These are phyloP conservation scores for Tangara arthus DNA, from an alignment of 2,797 vertebrate genomes.

Conservation along the genomic window DNA sequence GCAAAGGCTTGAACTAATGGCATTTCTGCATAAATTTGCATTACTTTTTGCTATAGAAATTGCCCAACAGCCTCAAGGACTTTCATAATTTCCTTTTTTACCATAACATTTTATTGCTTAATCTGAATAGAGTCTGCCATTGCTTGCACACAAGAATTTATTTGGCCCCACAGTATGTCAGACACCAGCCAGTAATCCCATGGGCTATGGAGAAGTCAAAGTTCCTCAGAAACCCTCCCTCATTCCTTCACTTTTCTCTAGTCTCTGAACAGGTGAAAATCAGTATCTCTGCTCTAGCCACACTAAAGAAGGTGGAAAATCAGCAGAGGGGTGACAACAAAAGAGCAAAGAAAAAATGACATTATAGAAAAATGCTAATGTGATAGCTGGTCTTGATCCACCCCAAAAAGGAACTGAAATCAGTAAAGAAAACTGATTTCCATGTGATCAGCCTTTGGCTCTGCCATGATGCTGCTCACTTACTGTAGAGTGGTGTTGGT, in stretches of 20 bases:
- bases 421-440: not conserved
- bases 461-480: not conserved
- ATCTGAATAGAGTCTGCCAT: not conserved
- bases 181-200: not conserved
- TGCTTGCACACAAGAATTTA: not conserved
- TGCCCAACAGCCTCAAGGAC: not conserved
- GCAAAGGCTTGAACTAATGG: not conserved
- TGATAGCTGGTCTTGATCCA: not conserved
- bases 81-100: not conserved
- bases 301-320: not conserved
- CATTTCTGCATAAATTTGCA: not conserved
- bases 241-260: not conserved
- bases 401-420: not conserved
- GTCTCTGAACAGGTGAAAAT: not conserved
- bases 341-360: not conserved
- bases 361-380: not conserved
- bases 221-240: not conserved
- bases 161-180: not conserved
- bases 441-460: not conserved
- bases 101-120: not conserved
- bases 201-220: not conserved
- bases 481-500: not conserved
- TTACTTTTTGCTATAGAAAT: not conserved
- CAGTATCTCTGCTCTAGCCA: not conserved
- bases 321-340: not conserved